A percentile compares a stretch with the other conserved stretches of the same genome.
Evolutionary conservation across 1,140 invertebrate species (phyloP).

Genomic region (Drosophila takahashii): DNA sequence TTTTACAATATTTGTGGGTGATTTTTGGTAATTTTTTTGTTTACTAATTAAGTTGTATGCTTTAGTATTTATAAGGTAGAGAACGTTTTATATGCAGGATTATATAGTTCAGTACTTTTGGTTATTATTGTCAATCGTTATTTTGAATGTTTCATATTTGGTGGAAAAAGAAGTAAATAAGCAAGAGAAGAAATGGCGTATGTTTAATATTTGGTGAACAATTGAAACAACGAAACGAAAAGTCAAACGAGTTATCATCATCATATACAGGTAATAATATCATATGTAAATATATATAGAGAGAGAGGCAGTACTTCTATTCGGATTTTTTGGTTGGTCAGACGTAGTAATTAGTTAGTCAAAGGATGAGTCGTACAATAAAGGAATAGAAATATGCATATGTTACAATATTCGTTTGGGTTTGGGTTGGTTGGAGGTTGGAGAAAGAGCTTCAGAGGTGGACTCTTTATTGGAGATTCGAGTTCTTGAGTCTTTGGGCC

Average conservation of each 20-base stretch:
- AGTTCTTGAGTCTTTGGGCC: not conserved
- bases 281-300: conserved; percentile 46
- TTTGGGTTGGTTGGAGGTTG: not conserved
- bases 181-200: conserved; percentile 84
- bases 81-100: conserved; percentile 54
- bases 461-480: conserved; percentile 1
- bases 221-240: conserved; percentile 77
- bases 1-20: conserved; percentile 82
- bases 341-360: conserved; percentile 39
- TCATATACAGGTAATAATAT: conserved; percentile 65
- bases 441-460: conserved; percentile 33
- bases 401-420: conserved; percentile 36
- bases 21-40: conserved; percentile 51
- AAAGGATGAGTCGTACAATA: conserved; percentile 43
- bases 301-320: conserved; percentile 49
- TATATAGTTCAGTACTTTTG: conserved; percentile 64
- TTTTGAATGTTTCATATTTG: conserved; percentile 65
- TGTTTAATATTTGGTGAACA: conserved; percentile 83
- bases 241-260: conserved; percentile 74
- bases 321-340: conserved; percentile 30
- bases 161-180: conserved; percentile 84
- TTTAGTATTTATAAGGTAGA: conserved; percentile 53
- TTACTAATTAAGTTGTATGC: conserved; percentile 54
- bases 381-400: conserved; percentile 37
- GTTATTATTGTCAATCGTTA: conserved; percentile 49